These are phyloP conservation scores for Anthopleura sola DNA, from an alignment of 64 coral and sea anemone genomes.

Conservation along the genomic window DNA sequence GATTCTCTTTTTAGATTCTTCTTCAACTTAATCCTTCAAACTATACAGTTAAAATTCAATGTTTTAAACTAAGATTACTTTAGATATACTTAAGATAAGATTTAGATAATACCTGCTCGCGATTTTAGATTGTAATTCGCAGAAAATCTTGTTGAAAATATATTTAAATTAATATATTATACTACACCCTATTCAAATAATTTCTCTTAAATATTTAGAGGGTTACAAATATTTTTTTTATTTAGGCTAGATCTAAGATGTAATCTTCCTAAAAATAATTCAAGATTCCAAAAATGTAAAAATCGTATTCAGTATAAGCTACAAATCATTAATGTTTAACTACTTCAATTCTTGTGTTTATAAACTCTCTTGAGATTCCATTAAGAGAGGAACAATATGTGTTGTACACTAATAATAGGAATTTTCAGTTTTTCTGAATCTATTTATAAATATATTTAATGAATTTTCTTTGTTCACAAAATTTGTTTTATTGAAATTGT, in stretches of 20 bases:
- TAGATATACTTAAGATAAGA: background rate
- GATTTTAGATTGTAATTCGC: background rate
- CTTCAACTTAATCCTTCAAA: no score
- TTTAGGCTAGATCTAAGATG: background rate
- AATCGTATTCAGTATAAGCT: background rate
- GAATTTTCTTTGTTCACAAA: no score
- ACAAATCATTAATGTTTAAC: background rate
- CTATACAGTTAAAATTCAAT: no score
- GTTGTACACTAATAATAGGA: background rate
- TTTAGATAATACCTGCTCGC: background rate
- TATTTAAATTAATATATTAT: no score
- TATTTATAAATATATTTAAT: no score
- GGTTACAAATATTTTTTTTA: no score
- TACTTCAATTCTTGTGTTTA: background rate
- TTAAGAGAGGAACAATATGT: background rate
- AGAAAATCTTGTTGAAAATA: no score
- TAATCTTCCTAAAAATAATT: background rate
- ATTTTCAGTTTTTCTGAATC: no score
- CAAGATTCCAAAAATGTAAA: background rate
- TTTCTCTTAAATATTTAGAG: no score
- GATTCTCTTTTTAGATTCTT: no score
- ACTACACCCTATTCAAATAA: no score
- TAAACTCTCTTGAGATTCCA: background rate
- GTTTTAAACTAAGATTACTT: background rate
- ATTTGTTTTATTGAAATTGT: background rate